Evolutionary conservation across 2,797 vertebrate species (phyloP).

Genomic region (Anas capensis): DNA sequence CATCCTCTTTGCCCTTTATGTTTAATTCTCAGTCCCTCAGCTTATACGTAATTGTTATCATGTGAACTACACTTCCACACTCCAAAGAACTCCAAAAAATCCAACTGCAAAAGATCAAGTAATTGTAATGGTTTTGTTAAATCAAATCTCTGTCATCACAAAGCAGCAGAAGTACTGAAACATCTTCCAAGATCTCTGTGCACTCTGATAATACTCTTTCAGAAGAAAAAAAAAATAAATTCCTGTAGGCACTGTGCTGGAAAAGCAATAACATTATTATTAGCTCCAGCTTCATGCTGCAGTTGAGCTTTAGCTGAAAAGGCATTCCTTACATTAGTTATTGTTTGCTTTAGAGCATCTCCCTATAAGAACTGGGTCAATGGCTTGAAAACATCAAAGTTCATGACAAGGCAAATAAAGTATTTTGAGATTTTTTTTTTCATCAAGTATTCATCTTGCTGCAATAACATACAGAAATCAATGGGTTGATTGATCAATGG

Average conservation of each 20-base stretch:
- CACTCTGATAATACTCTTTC: not conserved
- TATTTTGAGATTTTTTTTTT: conserved; percentile 18
- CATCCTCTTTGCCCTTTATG: not conserved
- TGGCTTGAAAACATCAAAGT: conserved; percentile 16
- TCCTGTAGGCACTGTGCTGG: conserved; percentile 38
- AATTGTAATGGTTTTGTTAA: not conserved
- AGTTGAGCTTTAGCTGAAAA: conserved; percentile 7
- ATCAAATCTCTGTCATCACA: not conserved
- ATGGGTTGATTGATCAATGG: not conserved
- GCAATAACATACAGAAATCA: not conserved
- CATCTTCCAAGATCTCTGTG: not conserved
- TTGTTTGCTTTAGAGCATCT: conserved; percentile 46
- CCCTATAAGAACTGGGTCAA: conserved; percentile 10
- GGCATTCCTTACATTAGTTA: not conserved
- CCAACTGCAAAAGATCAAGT: not conserved
- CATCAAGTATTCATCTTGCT: not conserved
- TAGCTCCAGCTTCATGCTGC: not conserved
- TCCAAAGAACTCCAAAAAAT: not conserved
- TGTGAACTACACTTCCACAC: not conserved
- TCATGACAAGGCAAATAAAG: not conserved
- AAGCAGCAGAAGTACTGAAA: not conserved
- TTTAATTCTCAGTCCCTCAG: not conserved
- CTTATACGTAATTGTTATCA: not conserved
- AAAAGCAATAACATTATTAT: conserved; percentile 28
- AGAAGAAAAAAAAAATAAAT: conserved; percentile 16